Conservation (phyloP, 2,888 invertebrate genomes). For the Microctonus hyperodae region DNA sequence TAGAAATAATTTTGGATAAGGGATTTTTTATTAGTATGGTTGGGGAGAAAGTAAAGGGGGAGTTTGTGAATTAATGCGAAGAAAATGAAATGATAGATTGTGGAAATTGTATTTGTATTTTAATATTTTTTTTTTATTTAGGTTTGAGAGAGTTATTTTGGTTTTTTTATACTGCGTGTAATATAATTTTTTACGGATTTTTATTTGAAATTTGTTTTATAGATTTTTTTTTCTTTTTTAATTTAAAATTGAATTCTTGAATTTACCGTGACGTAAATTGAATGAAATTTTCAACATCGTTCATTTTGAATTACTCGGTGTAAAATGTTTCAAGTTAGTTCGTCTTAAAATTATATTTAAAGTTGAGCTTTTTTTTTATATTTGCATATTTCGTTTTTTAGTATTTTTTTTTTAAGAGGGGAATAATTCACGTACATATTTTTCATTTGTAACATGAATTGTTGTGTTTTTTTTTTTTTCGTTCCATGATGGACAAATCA, state of each 20-base stretch:
- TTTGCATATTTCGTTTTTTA: background rate
- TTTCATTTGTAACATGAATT: background rate
- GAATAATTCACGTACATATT: too few species aligned
- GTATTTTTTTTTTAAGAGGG: background rate
- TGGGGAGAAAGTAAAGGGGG: background rate
- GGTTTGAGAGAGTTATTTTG: background rate
- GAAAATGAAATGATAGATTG: background rate
- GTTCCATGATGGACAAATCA: too few species aligned
- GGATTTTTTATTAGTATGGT: background rate
- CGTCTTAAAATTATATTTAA: conserved; percentile 18
- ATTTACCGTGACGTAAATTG: background rate
- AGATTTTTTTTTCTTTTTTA: background rate
- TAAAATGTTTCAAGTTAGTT: background rate
- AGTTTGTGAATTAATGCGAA: background rate
- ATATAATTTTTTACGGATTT: background rate
- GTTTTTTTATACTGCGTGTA: too few species aligned
- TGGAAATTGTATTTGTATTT: background rate
- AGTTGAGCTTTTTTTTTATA: background rate
- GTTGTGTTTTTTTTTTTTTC: background rate
- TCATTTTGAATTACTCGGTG: conserved; percentile 6
- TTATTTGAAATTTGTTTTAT: background rate
- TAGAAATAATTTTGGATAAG: background rate
- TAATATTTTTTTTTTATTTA: background rate
- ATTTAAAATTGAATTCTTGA: conserved; percentile 1
- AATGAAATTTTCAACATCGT: conserved; percentile 3